These are phyloP conservation scores for Ctenosaura bakeri DNA, from an alignment of 2,797 vertebrate species.

Conservation along the genomic window DNA sequence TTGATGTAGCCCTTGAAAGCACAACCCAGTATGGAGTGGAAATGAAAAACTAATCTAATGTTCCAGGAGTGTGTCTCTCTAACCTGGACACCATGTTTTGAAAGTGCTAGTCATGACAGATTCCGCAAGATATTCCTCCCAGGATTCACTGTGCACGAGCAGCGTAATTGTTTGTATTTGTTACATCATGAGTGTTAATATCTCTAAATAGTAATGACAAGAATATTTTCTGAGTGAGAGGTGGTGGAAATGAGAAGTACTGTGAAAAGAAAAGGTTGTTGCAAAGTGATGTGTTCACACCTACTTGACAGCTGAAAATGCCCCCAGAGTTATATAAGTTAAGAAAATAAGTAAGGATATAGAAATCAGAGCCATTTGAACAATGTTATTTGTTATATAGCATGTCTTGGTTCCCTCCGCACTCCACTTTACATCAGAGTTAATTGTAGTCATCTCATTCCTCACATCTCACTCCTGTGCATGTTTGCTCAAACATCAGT, in stretches of 20 bases:
- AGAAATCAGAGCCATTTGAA: background rate
- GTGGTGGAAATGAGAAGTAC: background rate
- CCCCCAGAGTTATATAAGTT: slow-evolving; percentile 13
- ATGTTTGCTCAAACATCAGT: background rate
- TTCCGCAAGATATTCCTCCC: slow-evolving; percentile 1
- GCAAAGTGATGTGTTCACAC: slow-evolving; percentile 15
- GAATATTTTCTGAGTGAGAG: background rate
- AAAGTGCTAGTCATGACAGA: background rate
- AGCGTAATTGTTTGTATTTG: slow-evolving; percentile 4
- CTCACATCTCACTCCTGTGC: background rate
- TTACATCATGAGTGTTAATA: slow-evolving; percentile 24
- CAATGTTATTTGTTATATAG: background rate
- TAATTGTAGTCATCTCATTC: background rate
- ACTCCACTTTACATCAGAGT: background rate
- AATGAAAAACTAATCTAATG: background rate
- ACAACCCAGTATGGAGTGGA: background rate
- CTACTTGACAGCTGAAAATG: slow-evolving; percentile 17
- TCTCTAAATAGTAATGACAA: background rate
- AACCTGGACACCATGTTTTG: background rate
- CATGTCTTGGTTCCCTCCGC: background rate
- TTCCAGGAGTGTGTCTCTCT: background rate
- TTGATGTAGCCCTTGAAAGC: background rate
- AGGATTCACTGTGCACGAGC: background rate
- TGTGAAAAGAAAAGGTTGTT: slow-evolving; percentile 40
- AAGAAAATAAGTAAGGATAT: slow-evolving; percentile 1